Evolutionary conservation across 1,140 invertebrate genomes (phyloP), one percentile per base, ranked within the genome.

Genomic region (Anoplolepis gracilipes): DNA sequence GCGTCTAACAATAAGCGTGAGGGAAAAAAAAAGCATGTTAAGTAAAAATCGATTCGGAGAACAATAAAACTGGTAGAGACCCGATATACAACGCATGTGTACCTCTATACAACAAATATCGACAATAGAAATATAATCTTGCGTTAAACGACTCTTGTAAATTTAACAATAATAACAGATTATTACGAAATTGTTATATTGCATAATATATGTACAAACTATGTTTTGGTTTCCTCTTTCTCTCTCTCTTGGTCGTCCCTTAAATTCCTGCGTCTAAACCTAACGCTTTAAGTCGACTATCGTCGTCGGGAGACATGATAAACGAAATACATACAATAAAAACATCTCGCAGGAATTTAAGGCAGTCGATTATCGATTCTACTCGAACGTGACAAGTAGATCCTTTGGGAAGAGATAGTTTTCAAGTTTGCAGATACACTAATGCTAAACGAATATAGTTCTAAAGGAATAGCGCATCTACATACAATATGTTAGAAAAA

Each of bases 121-220:
- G 91, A 91, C 90, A 90, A 87, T 91, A 93, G 91, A 93, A 94
- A 93, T 94, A 93, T 93, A 93, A 93, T 92, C 93, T 93, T 92
- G 92, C 46, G 46, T 91, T 93, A 94, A 78, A 94, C 92, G 90
- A 92, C 90, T 89, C 92, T 90, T 91, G 91, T 91, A 94, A 93
- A 92, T 92, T 89, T 92, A 94, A 94, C 92, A 93, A 93, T 93
- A 92, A 88, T 93, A 94, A 94, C 92, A 93, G 90, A 93, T 92
- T 90, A 93, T 92, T 92, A 93, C 90, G 91, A 91, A 88, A 93
- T 92, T 90, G 69, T 90, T 86, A 90, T 89, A 91, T 91, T 73
- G 69, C 64, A 90, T 91, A 91, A 88, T 93, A 92, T 93, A 92
- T 93, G 69, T 92, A 93, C 90, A 94, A 88, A 88, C 86, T 93